phyloP scores from a whole-genome alignment of 1,140 invertebrate genomes.

The Dendrolimus punctatus region DNA sequence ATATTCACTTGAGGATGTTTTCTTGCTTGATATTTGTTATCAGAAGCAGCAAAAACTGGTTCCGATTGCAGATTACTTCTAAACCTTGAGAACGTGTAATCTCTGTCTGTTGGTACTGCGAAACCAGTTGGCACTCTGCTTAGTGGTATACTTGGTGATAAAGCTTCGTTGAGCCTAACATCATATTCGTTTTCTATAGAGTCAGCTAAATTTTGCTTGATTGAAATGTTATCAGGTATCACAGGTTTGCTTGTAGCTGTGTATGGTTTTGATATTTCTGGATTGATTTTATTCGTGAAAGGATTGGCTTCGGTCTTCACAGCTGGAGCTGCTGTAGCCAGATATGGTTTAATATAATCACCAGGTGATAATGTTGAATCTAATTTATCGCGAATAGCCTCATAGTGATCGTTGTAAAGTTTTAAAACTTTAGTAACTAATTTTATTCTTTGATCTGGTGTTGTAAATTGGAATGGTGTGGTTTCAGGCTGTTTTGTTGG shows the following conservation, averaged over 20 bases:
- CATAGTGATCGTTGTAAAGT: conserved; percentile 56
- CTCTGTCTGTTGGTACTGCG: conserved; percentile 52
- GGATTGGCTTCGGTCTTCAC: conserved; percentile 14
- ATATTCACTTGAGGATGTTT: conserved; percentile 51
- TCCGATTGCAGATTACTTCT: conserved; percentile 44
- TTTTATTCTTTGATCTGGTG: conserved; percentile 42
- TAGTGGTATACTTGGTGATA: conserved; percentile 77
- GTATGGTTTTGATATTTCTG: conserved; percentile 66
- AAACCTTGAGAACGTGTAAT: conserved; percentile 59
- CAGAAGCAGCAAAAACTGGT: conserved; percentile 48
- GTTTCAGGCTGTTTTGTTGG: conserved; percentile 13
- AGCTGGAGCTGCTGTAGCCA: conserved; percentile 22
- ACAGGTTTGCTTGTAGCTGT: conserved; percentile 65
- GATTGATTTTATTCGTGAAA: conserved; percentile 26
- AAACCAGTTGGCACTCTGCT: conserved; percentile 58
- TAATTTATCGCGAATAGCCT: conserved; percentile 50
- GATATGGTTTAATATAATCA: conserved; percentile 49
- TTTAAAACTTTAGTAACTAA: conserved; percentile 55
- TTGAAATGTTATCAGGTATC: conserved; percentile 61
- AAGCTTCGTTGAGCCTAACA: conserved; percentile 83
- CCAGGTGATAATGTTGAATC: conserved; percentile 41
- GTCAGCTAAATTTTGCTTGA: conserved; percentile 68
- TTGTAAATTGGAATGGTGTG: conserved; percentile 24
- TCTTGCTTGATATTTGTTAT: conserved; percentile 38
- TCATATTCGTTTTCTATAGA: conserved; percentile 82